Percentiles rank a stretch among this genome's conserved stretches.
Evolutionary conservation across 2,888 invertebrate species (phyloP).

Genomic region (Cerastis leucographa): DNA sequence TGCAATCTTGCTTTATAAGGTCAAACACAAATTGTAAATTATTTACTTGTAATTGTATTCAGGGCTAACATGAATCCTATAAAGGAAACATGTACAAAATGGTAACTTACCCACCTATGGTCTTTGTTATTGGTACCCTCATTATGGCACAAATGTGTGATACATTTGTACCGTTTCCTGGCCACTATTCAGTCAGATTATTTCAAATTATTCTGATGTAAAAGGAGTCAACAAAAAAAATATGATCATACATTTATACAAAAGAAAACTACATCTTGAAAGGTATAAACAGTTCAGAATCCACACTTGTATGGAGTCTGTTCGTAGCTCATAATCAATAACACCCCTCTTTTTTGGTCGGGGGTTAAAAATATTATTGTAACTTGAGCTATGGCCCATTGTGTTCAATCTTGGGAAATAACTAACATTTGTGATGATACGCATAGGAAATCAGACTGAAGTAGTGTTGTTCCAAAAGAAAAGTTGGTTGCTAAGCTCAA

Average conservation of each 20-base stretch:
- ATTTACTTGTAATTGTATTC: conserved; percentile 73
- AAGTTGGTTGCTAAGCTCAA: not conserved
- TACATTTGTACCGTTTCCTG: no score
- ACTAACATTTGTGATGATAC: not conserved
- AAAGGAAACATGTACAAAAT: conserved; percentile 62
- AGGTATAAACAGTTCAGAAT: not conserved
- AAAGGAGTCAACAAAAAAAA: not conserved
- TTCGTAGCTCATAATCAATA: not conserved
- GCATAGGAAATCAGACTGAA: not conserved
- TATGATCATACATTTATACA: not conserved
- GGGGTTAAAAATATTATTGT: not conserved
- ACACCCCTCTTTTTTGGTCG: no score
- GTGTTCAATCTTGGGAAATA: not conserved
- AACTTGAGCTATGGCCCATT: not conserved
- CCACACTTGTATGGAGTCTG: not conserved
- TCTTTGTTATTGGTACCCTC: conserved; percentile 48
- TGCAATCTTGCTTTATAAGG: conserved; percentile 70
- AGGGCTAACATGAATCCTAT: conserved; percentile 82
- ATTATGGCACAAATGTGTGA: not conserved
- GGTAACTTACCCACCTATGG: conserved; percentile 43
- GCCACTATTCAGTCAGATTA: not conserved
- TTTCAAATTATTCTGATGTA: not conserved
- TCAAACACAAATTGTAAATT: conserved; percentile 69
- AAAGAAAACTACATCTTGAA: not conserved
- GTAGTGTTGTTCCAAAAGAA: not conserved